These are phyloP conservation scores for Orthosia gothica DNA, from an alignment of 2,888 invertebrate species.

Conservation along the genomic window DNA sequence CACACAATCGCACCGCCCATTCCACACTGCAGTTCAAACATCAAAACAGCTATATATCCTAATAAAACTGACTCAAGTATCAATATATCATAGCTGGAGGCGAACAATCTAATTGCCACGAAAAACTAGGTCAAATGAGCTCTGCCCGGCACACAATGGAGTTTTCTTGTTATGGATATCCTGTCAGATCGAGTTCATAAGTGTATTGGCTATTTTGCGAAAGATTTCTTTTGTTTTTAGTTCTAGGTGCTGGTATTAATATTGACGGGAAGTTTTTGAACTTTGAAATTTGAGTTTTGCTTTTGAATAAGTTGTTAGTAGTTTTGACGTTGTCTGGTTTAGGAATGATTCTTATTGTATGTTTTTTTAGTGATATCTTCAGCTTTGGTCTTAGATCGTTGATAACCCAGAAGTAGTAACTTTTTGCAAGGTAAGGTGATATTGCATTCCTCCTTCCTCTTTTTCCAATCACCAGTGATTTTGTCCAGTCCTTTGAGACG, in stretches of 20 bases:
- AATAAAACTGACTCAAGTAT: slow-evolving; percentile 54
- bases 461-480: too few species aligned
- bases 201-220: slow-evolving; percentile 55
- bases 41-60: slow-evolving; percentile 57
- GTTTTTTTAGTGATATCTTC: too few species aligned
- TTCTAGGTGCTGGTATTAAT: background rate
- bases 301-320: background rate
- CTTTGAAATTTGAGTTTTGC: too few species aligned
- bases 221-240: slow-evolving; percentile 32
- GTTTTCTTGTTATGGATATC: slow-evolving; percentile 64
- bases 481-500: too few species aligned
- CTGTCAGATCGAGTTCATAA: slow-evolving; percentile 59
- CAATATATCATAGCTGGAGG: slow-evolving; percentile 64
- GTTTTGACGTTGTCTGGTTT: background rate
- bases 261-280: slow-evolving; percentile 1
- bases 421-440: too few species aligned
- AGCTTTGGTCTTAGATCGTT: too few species aligned
- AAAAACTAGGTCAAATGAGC: slow-evolving; percentile 70
- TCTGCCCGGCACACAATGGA: slow-evolving; percentile 53
- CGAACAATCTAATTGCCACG: slow-evolving; percentile 68
- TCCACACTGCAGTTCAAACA: slow-evolving; percentile 33
- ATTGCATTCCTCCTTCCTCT: too few species aligned
- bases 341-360: too few species aligned
- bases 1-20: slow-evolving; percentile 18
- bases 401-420: too few species aligned